These are phyloP conservation scores for Damaliscus lunatus DNA, from an alignment of 2,113 vertebrate genomes.

Conservation along the genomic window DNA sequence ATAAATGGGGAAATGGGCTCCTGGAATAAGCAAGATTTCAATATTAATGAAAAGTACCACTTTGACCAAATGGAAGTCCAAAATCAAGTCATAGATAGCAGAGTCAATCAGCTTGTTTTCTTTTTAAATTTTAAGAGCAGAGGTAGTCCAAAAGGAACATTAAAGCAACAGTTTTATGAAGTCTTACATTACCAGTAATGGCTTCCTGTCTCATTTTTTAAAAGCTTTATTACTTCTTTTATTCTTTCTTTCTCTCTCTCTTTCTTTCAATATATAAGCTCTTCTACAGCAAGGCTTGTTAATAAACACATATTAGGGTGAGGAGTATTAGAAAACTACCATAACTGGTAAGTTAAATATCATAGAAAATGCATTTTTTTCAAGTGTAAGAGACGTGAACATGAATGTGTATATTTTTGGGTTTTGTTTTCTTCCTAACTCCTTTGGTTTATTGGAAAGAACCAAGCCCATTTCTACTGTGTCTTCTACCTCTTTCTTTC, in stretches of 20 bases:
- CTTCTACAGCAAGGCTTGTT: neutral
- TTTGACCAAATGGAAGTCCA: conserved; percentile 1
- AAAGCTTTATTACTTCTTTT: neutral
- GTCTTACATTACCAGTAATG: neutral
- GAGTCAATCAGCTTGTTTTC: neutral
- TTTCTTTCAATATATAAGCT: neutral
- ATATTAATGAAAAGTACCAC: conserved; percentile 14
- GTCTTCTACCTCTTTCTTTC: neutral
- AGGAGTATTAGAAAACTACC: neutral
- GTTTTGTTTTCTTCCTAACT: neutral
- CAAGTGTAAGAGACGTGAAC: neutral
- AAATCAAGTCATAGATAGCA: neutral
- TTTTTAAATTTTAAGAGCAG: neutral
- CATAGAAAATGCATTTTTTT: neutral
- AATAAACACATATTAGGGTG: neutral
- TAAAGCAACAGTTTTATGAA: conserved; percentile 23
- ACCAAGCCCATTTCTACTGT: neutral
- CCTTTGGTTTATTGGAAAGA: conserved; percentile 22
- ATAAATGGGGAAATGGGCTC: neutral
- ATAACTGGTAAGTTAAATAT: neutral
- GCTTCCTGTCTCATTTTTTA: neutral
- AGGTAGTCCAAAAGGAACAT: neutral
- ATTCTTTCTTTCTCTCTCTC: neutral
- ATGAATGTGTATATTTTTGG: neutral
- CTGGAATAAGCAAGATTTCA: conserved; percentile 16